Evolutionary conservation across 1,140 invertebrate genomes (phyloP).

Genomic region (Pogonomyrmex californicus): DNA sequence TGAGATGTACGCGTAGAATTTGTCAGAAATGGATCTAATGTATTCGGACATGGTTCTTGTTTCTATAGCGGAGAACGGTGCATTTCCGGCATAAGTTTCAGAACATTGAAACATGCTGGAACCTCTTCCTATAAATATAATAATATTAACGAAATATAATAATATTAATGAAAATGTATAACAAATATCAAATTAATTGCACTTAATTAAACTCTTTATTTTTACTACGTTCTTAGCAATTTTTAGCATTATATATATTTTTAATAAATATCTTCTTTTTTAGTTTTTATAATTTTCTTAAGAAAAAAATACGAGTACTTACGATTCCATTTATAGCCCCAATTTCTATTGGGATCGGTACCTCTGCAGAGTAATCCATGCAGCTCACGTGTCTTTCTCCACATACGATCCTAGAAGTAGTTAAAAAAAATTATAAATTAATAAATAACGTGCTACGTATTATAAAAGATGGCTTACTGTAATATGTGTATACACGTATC

Average conservation of each 20-base stretch:
- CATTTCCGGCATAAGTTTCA: background rate
- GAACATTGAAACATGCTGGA: background rate
- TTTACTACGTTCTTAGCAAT: background rate
- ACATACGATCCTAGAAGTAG: no score
- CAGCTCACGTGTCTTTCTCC: no score
- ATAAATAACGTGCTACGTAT: no score
- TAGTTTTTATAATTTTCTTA: background rate
- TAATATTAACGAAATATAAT: background rate
- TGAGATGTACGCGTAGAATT: background rate
- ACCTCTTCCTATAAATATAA: background rate
- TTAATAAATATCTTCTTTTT: background rate
- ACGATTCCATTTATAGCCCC: no score
- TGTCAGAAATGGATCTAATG: background rate
- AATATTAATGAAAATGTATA: background rate
- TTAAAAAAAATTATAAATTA: no score
- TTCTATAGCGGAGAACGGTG: background rate
- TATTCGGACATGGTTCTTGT: background rate
- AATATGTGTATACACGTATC: constrained; percentile 90
- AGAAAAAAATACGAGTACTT: no score
- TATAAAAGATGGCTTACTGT: no score
- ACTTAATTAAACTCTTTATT: background rate
- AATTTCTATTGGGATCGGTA: no score
- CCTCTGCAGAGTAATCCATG: no score
- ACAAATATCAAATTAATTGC: background rate
- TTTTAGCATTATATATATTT: background rate